Conservation (phyloP, 1,140 invertebrate species). For the Melipona quadrifasciata region DNA sequence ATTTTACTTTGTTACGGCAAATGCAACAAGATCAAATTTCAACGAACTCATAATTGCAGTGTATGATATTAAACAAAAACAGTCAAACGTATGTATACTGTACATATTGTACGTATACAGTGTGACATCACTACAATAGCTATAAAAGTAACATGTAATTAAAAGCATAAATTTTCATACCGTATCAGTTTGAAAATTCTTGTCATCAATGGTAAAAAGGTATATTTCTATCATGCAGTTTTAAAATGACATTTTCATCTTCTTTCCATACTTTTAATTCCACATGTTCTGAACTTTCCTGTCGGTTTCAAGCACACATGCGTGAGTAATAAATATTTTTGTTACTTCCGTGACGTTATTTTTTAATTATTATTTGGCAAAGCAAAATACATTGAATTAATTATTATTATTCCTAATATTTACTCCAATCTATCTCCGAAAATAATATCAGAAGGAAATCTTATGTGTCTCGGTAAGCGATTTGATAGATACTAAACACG, state of each 20-base stretch:
- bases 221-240: slow-evolving; percentile 55
- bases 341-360: neutral
- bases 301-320: slow-evolving; percentile 71
- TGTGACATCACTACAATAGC: neutral
- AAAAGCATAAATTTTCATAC: neutral
- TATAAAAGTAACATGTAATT: neutral
- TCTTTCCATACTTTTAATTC: slow-evolving; percentile 69
- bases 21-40: slow-evolving; percentile 8
- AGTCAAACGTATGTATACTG: no score
- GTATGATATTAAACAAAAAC: neutral
- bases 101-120: neutral
- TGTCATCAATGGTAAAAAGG: no score
- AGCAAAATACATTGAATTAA: neutral
- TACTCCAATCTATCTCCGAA: neutral
- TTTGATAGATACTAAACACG: no score
- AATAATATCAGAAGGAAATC: neutral
- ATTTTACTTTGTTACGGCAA: slow-evolving; percentile 44
- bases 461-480: no score
- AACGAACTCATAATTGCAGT: neutral
- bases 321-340: slow-evolving; percentile 76
- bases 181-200: no score
- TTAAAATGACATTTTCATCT: slow-evolving; percentile 80
- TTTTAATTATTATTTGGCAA: no score
- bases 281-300: slow-evolving; percentile 70
- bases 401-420: neutral